These are phyloP conservation scores for Siniperca scherzeri DNA, from an alignment of 2,797 vertebrate genomes.

Conservation along the genomic window DNA sequence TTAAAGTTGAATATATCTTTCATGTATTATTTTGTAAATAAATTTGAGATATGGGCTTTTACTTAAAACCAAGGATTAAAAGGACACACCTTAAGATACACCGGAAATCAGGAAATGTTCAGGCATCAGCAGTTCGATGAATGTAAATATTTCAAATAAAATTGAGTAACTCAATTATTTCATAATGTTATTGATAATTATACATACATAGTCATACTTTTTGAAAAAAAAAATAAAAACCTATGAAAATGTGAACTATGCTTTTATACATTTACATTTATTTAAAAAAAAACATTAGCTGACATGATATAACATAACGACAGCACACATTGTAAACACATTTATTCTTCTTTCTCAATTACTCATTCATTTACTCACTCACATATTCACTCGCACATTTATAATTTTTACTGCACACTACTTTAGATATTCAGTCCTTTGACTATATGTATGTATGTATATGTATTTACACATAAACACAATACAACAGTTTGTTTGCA, in stretches of 20 bases:
- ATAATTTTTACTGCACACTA: constrained; percentile 23
- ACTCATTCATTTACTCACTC: constrained; percentile 32
- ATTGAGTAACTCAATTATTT: not conserved
- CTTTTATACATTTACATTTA: constrained; percentile 48
- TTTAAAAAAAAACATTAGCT: constrained; percentile 61
- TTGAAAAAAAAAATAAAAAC: constrained; percentile 7
- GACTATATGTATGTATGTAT: constrained; percentile 7
- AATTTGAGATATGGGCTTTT: constrained; percentile 14
- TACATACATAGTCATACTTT: not conserved
- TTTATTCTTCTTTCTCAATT: constrained; percentile 37
- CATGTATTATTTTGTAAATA: constrained; percentile 57
- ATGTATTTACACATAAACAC: constrained; percentile 61
- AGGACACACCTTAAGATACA: constrained; percentile 5
- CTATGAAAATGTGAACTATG: constrained; percentile 22
- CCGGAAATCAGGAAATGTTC: constrained; percentile 26
- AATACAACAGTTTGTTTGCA: constrained; percentile 21
- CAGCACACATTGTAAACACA: constrained; percentile 42
- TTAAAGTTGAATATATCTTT: constrained; percentile 33
- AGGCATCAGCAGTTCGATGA: constrained; percentile 33
- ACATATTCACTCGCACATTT: constrained; percentile 5
- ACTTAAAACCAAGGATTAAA: constrained; percentile 34
- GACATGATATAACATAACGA: constrained; percentile 55
- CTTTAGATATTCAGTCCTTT: constrained; percentile 42
- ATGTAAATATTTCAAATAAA: constrained; percentile 54
- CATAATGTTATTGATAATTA: constrained; percentile 8